phyloP scores from a whole-genome alignment of 2,113 vertebrate genomes.

The Triplophysa dalaica region DNA sequence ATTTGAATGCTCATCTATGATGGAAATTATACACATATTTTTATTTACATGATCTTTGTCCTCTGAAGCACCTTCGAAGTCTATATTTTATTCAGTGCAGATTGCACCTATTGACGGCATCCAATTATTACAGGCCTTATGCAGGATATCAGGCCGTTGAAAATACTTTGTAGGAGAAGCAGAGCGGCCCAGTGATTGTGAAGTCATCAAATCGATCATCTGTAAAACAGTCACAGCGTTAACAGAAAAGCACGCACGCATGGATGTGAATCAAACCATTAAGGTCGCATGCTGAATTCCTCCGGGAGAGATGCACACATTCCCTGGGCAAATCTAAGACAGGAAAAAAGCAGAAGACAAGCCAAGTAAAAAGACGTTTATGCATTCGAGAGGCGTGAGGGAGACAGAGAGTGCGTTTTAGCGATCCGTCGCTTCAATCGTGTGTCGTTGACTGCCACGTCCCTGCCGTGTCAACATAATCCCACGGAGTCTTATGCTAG shows the following conservation, averaged over 20 bases:
- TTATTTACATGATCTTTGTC: conserved; percentile 32
- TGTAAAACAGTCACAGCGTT: conserved; percentile 14
- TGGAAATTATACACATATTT: background rate
- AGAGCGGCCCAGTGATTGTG: background rate
- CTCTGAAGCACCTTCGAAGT: conserved; percentile 39
- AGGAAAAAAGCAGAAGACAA: conserved; percentile 29
- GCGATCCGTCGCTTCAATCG: conserved; percentile 19
- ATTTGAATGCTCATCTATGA: background rate
- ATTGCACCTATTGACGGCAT: conserved; percentile 37
- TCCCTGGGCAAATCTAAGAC: background rate
- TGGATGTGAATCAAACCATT: conserved; percentile 26
- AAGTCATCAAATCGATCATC: conserved; percentile 39
- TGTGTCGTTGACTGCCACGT: conserved; percentile 44
- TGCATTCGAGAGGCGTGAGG: conserved; percentile 4
- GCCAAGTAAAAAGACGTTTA: background rate
- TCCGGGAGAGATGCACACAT: background rate
- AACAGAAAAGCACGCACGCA: conserved; percentile 18
- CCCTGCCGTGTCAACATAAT: conserved; percentile 52
- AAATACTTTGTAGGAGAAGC: background rate
- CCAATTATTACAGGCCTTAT: conserved; percentile 41
- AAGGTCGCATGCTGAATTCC: conserved; percentile 23
- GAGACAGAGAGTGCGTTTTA: background rate
- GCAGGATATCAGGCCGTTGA: conserved; percentile 41
- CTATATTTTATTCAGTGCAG: conserved; percentile 47
- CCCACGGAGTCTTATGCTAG: conserved; percentile 32